Evolutionary conservation across 2,888 invertebrate genomes (phyloP).

Genomic region (Dynastes hyllus): DNA sequence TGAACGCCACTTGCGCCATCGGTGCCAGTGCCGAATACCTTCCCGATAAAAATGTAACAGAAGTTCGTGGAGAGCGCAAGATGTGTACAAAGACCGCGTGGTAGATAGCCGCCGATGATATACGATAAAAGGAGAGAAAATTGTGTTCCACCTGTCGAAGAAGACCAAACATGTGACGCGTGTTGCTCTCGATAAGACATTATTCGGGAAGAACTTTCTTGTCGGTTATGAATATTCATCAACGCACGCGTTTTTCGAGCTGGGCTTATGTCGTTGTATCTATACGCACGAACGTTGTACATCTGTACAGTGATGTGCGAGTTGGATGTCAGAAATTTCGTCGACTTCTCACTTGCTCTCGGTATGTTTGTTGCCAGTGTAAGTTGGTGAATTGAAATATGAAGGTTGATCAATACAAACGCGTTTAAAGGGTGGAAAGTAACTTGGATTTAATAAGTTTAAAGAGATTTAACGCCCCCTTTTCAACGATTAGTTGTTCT

Average conservation of each 20-base stretch:
- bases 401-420: too few relatives aligned
- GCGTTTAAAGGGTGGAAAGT: too few relatives aligned
- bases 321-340: background rate
- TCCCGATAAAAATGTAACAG: constrained; percentile 40
- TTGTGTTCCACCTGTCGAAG: constrained; percentile 58
- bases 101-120: constrained; percentile 47
- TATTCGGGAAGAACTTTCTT: constrained; percentile 54
- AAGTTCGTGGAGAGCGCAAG: constrained; percentile 40
- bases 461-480: too few relatives aligned
- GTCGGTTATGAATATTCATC: constrained; percentile 52
- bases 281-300: background rate
- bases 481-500: too few relatives aligned
- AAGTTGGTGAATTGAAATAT: too few relatives aligned
- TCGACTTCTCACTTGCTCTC: background rate
- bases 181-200: constrained; percentile 57
- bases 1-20: constrained; percentile 17
- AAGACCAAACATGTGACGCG: constrained; percentile 55
- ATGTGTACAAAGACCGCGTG: constrained; percentile 42
- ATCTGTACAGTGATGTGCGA: background rate
- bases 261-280: background rate
- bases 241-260: constrained; percentile 39
- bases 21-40: constrained; percentile 19
- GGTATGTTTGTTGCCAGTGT: too few relatives aligned
- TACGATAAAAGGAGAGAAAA: constrained; percentile 53
- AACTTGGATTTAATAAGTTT: too few relatives aligned